A percentile compares a stretch with the other conserved stretches of the same genome.
These are phyloP conservation scores for Natator depressus DNA, from an alignment of 2,113 vertebrate species.

Conservation along the genomic window DNA sequence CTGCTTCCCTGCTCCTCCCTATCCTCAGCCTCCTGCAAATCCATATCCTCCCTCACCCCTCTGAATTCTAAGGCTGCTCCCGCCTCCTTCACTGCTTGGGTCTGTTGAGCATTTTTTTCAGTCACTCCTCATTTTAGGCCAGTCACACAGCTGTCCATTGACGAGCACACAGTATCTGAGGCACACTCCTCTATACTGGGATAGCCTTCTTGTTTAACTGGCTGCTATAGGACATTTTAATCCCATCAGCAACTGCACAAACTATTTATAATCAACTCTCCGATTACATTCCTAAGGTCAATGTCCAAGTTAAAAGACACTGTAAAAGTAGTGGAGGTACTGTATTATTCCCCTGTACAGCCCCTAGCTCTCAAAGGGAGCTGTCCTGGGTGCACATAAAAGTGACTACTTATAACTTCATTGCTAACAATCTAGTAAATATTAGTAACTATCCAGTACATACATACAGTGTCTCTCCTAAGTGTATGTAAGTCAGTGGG, in stretches of 20 bases:
- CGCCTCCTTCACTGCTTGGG: background rate
- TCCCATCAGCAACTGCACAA: conserved; percentile 50
- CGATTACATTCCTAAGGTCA: conserved; percentile 64
- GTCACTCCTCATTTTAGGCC: conserved; percentile 54
- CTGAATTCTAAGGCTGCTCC: conserved; percentile 36
- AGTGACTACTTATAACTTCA: background rate
- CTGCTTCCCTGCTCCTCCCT: background rate
- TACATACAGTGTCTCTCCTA: background rate
- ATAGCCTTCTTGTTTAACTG: background rate
- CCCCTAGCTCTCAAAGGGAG: background rate
- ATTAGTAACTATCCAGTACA: background rate
- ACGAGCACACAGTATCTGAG: background rate
- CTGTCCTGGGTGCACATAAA: background rate
- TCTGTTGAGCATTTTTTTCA: background rate
- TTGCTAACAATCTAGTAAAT: background rate
- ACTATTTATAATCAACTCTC: conserved; percentile 68
- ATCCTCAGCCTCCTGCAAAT: background rate
- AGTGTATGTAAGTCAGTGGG: background rate
- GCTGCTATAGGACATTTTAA: conserved; percentile 17
- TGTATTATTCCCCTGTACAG: background rate
- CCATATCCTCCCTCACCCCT: background rate
- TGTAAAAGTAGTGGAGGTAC: background rate
- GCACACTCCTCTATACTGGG: background rate
- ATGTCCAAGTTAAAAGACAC: background rate
- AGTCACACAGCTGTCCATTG: background rate